Evolutionary conservation across 1,140 invertebrate species (phyloP).

Genomic region (Sarcophaga peregrina): DNA sequence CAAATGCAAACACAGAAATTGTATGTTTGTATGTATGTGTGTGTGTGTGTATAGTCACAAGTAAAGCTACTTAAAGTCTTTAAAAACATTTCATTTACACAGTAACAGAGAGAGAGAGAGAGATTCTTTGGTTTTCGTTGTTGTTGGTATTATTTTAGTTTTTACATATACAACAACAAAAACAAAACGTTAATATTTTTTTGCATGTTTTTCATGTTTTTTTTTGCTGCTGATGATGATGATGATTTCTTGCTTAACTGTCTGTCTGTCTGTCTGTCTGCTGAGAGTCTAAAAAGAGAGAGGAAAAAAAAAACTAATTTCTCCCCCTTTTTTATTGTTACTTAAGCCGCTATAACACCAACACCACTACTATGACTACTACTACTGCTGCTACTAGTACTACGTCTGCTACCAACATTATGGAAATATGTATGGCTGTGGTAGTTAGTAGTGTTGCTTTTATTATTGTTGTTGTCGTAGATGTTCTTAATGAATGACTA

Average conservation of each 20-base stretch:
- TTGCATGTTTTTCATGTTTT: not conserved
- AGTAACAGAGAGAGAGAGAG: too few relatives aligned
- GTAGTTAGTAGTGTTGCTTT: not conserved
- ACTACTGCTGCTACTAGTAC: not conserved
- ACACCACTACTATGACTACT: not conserved
- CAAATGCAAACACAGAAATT: not conserved
- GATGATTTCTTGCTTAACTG: not conserved
- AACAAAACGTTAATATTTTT: too few relatives aligned
- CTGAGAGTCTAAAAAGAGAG: conserved; percentile 30
- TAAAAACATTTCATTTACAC: not conserved
- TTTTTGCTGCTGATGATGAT: conserved; percentile 32
- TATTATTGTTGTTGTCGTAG: not conserved
- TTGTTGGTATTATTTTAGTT: conserved; percentile 35
- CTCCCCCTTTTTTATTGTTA: conserved; percentile 12
- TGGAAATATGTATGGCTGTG: not conserved
- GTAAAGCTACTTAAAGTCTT: conserved; percentile 33
- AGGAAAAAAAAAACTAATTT: conserved; percentile 21
- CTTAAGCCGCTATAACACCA: not conserved
- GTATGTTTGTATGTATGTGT: too few relatives aligned
- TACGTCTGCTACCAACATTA: not conserved
- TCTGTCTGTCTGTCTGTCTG: conserved; percentile 35
- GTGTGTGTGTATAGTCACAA: not conserved
- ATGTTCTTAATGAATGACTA: not conserved
- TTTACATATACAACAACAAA: too few relatives aligned
- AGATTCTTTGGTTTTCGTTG: not conserved